Evolutionary conservation across 2,888 invertebrate species (phyloP), one percentile per base, ranked within the genome.

Genomic region (Pseudococcus longispinus): DNA sequence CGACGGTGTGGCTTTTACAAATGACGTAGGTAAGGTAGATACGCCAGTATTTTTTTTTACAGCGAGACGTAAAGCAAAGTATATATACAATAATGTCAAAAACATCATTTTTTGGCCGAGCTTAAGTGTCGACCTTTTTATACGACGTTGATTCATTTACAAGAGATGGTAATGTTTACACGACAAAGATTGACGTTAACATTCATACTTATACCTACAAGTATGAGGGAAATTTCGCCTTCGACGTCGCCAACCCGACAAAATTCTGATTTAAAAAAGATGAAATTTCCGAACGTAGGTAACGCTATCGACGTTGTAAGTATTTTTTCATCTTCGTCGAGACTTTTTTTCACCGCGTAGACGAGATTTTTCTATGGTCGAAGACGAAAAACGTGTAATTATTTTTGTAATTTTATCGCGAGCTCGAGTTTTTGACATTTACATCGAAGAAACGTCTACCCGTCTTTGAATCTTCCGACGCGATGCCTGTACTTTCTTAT

Each of bases 121-220:
- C 70, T 70, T 4, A 13, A 70, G 29, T 70, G 70, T 70, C 70
- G 70, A 70, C 70, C 70, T 70, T 70, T 70, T 70, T 70, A 32
- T 15, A 2, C 23, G 29, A 29, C 70, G 70, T 70, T 70, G 70
- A 70, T 70, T 70, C 70, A 70, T 70, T 70, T 70, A 70, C 70
- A 2, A 26, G 70, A 13, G 70, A 29, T 32, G 29, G 70, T 15
- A 70, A 70, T 70, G 70, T 70, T 70, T 70, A 70, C 70, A 70
- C 70, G 70, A 29, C 70, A 70, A 29, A 70, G 70, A 70, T 70
- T 70, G 70, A 70, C 70, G 70, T 70, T 70, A 70, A 70, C 70
- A 70, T 70, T 70, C 18, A 29, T 32, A 26, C 26, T 26, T 26
- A n/a, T 55, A 55, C 4, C 15, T 55, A 55, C 60, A 1, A 60